phyloP scores from a whole-genome alignment of 2,113 vertebrate genomes.

The Setophaga kirtlandii region DNA sequence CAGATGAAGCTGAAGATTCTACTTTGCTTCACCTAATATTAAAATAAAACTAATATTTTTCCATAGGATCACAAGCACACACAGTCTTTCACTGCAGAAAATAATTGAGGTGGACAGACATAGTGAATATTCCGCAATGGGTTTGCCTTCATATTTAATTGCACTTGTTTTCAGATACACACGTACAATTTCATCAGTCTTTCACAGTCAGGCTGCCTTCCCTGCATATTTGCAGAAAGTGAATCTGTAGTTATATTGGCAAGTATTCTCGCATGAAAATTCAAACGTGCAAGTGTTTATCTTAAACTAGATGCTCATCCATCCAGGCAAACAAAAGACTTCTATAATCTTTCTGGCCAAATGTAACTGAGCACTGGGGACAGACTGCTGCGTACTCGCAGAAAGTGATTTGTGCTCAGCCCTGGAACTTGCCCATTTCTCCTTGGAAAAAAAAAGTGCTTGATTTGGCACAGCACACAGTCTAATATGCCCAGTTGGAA shows the following conservation, averaged over 20 bases:
- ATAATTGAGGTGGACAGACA: background rate
- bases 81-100: background rate
- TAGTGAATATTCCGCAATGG: background rate
- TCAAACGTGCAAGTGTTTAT: constrained; percentile 16
- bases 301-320: background rate
- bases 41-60: background rate
- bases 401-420: constrained; percentile 13
- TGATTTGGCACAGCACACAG: background rate
- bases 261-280: constrained; percentile 1
- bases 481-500: background rate
- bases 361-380: background rate
- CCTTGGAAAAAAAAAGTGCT: background rate
- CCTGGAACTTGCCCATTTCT: background rate
- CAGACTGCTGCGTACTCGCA: background rate
- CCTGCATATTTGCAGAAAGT: background rate
- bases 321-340: background rate
- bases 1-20: background rate
- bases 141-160: constrained; percentile 8
- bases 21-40: background rate
- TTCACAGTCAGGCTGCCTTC: background rate
- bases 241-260: background rate
- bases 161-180: background rate
- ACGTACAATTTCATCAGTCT: background rate
- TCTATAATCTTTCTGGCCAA: constrained; percentile 23
- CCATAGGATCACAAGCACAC: background rate